Percentiles rank a stretch among this genome's conserved stretches.
phyloP scores from a whole-genome alignment of 2,113 vertebrate genomes.

The Thunnus maccoyii region DNA sequence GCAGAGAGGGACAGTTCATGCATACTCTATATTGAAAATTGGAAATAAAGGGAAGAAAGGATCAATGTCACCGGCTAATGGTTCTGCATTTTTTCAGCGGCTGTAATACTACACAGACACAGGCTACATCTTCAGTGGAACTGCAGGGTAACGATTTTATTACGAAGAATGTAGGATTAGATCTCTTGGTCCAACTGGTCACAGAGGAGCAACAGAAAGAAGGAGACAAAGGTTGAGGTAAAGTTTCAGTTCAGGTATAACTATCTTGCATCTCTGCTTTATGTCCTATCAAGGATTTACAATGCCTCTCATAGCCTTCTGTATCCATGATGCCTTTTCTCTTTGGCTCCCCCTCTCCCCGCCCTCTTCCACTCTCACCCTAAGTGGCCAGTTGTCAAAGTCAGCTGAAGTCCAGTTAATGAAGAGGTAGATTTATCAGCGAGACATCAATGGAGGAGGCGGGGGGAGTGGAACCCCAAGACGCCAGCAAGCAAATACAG shows the following conservation, averaged over 20 bases:
- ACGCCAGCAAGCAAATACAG: slow-evolving; percentile 59
- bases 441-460: slow-evolving; percentile 46
- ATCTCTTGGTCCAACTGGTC: slow-evolving; percentile 16
- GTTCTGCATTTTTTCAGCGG: slow-evolving; percentile 21
- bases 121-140: slow-evolving; percentile 33
- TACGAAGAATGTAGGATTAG: slow-evolving; percentile 2
- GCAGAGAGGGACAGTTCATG: not conserved
- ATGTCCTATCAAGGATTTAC: slow-evolving; percentile 39
- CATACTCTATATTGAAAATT: slow-evolving; percentile 3
- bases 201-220: slow-evolving; percentile 23
- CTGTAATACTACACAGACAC: slow-evolving; percentile 21
- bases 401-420: slow-evolving; percentile 79
- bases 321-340: slow-evolving; percentile 21
- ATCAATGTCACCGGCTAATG: slow-evolving; percentile 30
- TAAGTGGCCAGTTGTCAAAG: slow-evolving; percentile 78
- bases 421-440: slow-evolving; percentile 79
- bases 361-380: slow-evolving; percentile 32
- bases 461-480: slow-evolving; percentile 47
- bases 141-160: slow-evolving; percentile 26
- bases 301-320: slow-evolving; percentile 30
- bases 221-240: slow-evolving; percentile 23
- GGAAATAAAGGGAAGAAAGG: not conserved
- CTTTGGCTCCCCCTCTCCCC: not conserved
- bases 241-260: slow-evolving; percentile 58
- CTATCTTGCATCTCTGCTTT: slow-evolving; percentile 37